Conservation (phyloP, 2,113 vertebrate genomes). For the Anolis carolinensis region DNA sequence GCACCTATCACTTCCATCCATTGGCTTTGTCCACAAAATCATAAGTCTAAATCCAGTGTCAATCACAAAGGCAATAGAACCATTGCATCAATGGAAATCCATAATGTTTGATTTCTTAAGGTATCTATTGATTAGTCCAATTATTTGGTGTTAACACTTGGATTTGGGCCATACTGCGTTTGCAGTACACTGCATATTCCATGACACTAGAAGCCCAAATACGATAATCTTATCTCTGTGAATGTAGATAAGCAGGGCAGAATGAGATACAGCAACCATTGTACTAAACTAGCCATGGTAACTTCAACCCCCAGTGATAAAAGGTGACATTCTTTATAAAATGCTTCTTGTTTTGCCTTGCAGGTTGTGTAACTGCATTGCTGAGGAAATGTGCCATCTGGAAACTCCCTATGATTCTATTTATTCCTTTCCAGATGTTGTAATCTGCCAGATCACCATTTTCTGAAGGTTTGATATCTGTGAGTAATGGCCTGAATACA, state of each 20-base stretch:
- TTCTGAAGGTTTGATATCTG: neutral
- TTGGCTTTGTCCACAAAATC: no score
- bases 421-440: neutral
- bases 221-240: neutral
- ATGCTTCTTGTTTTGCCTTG: neutral
- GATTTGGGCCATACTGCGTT: no score
- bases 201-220: no score
- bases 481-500: neutral
- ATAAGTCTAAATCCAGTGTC: no score
- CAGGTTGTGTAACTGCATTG: neutral
- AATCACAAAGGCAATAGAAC: no score
- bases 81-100: no score
- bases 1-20: no score
- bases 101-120: no score
- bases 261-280: neutral
- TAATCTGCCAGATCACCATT: neutral
- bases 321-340: neutral
- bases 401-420: neutral
- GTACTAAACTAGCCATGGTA: neutral
- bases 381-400: neutral
- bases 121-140: no score
- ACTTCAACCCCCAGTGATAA: neutral
- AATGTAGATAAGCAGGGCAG: neutral
- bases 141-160: no score
- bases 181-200: no score